Evolutionary conservation across 2,113 vertebrate genomes (phyloP), one percentile per base, ranked within the genome.

Genomic region (Fregata magnificens): DNA sequence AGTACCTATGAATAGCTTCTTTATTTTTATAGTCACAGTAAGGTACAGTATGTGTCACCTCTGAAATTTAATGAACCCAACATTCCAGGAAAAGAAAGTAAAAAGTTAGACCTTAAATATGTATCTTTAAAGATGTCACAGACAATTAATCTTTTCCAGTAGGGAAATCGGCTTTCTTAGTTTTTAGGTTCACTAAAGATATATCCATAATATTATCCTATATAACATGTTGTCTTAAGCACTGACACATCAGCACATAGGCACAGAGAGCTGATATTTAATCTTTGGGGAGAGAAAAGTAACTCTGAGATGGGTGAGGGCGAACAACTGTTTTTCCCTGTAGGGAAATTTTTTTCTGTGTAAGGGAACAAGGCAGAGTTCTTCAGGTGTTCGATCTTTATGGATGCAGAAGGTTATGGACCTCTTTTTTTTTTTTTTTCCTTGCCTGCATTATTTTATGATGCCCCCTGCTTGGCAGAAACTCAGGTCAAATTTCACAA

Each of bases 71-170:
- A 95, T 92, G 90, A 96, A 86, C 82, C 29, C 42, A 92, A 6
- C 66, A 90, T 93, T 92, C 45, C 90, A 95, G 90, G 88, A 96
- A 97, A 95, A 78, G 17, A 77, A 93, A 94, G 58, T 34, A 42
- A 86, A 93, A 90, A 79, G 7, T 13, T 70, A 90, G 50, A 86
- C 6, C 13, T 86, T 90, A 73, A 93, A 94, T 90, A 70, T 16
- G 3, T 77, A 56, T 70, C 53, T 92, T 92, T 92, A 83, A 88
- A 86, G 58, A 42, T 2, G 2, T 66, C 45, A 80, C 32, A 66
- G 50, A 18, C 49, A 77, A 90, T 93, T 82, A 86, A 77, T 93
- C 88, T 88, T 70, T 69, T 86, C 58, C 87, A 55, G 61, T 29
- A 80, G 28, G 34, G n/a, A 90, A 88, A 82, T n/a, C 1, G 7